Conservation (phyloP, 2,797 vertebrate genomes). For the Ctenopoma kingsleyae region DNA sequence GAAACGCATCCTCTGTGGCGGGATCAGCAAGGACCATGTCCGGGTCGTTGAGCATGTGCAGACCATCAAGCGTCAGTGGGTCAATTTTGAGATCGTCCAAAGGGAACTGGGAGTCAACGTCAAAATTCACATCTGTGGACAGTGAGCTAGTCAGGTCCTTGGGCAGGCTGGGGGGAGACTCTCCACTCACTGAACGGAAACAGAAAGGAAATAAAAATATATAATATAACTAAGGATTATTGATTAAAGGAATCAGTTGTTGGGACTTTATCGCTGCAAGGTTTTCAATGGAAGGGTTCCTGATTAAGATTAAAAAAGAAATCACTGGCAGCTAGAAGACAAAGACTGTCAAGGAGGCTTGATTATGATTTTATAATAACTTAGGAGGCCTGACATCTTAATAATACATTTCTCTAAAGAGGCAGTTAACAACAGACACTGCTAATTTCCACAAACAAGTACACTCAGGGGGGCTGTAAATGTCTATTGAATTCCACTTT, state of each 20-base stretch:
- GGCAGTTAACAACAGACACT: conserved; percentile 8
- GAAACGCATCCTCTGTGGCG: conserved; percentile 97
- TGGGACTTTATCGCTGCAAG: not conserved
- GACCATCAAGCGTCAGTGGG: conserved; percentile 95
- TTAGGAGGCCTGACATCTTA: conserved; percentile 37
- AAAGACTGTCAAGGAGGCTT: conserved; percentile 14
- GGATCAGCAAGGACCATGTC: conserved; percentile 96
- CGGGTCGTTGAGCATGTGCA: conserved; percentile 97
- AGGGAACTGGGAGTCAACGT: conserved; percentile 94
- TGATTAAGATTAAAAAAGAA: conserved; percentile 13
- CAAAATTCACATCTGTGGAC: conserved; percentile 93
- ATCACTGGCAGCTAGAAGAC: conserved; percentile 16
- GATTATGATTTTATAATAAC: conserved; percentile 40
- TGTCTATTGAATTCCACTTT: not conserved
- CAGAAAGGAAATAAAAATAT: not conserved
- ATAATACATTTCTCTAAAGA: conserved; percentile 41
- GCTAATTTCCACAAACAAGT: conserved; percentile 23
- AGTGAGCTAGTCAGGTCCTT: conserved; percentile 93
- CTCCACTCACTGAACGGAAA: conserved; percentile 88
- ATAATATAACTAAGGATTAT: no score
- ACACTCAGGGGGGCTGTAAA: not conserved
- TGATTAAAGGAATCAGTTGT: not conserved
- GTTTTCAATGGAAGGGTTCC: not conserved
- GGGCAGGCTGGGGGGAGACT: conserved; percentile 94
- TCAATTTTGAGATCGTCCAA: conserved; percentile 98